These are phyloP conservation scores for Falcunculus frontatus DNA, from an alignment of 2,113 vertebrate species.

Conservation along the genomic window DNA sequence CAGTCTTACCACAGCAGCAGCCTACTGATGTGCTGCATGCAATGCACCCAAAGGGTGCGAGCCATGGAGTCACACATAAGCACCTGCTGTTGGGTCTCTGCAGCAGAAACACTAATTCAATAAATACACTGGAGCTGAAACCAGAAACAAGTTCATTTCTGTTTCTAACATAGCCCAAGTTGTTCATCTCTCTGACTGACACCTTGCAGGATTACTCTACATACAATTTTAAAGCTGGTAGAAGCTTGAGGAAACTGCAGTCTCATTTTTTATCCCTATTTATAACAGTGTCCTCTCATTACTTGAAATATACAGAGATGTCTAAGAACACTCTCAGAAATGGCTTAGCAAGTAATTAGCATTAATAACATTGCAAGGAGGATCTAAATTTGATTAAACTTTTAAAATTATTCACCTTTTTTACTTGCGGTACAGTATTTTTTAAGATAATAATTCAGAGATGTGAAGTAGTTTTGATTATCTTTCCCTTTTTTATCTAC, in stretches of 20 bases:
- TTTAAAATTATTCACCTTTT: not conserved
- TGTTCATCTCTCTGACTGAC: not conserved
- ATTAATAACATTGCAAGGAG: not conserved
- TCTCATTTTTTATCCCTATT: not conserved
- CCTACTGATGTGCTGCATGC: not conserved
- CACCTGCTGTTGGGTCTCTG: not conserved
- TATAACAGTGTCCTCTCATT: not conserved
- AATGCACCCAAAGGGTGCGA: not conserved
- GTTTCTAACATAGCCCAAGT: not conserved
- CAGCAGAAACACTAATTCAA: not conserved
- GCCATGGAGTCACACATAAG: not conserved
- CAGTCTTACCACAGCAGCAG: conserved; percentile 3
- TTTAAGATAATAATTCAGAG: not conserved
- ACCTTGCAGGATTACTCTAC: not conserved
- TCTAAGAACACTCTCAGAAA: not conserved
- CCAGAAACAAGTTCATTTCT: not conserved
- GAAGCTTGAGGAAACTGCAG: not conserved
- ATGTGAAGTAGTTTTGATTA: not conserved
- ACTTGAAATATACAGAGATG: not conserved
- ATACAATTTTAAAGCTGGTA: not conserved
- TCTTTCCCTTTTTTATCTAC: not conserved
- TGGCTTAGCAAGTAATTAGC: not conserved
- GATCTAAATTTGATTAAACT: not conserved
- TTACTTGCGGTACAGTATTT: not conserved
- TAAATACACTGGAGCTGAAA: not conserved